Evolutionary conservation across 2,113 vertebrate genomes (phyloP), one percentile per base, ranked within the genome.

Genomic region (Daphoenositta chrysoptera): DNA sequence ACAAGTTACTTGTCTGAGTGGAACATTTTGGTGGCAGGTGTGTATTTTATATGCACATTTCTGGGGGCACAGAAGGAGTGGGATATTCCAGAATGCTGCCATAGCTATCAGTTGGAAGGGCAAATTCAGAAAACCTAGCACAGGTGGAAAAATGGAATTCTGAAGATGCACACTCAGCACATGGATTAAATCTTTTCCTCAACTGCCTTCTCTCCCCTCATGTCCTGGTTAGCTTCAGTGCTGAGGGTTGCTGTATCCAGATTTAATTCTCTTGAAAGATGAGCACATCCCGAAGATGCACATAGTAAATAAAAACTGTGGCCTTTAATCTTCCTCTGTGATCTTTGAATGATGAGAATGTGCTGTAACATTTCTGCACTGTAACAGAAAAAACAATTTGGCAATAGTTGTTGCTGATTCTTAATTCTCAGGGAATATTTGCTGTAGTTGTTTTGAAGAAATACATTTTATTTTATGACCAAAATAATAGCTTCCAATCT

Each of bases 391-490:
- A 90, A 73, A 6, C 45, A 69, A 16, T 78, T 64, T 87, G 83
- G 72, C 78, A 83, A 64, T 90, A 94, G 81, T 60, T 68, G 70
- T 92, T 91, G 79, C 82, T 63, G 78, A 82, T 84, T 88, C 77
- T 86, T 95, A 90, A 89, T 95, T 96, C 93, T 96, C 96, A 96
- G 96, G 96, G 95, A 92, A 80, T 68, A 45, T 82, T 95, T 83
- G 54, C 78, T 87, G 0, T 72, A 80, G 40, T 66, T 89, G 80
- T 93, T 91, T 80, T 78, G 72, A 94, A 86, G n/a, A 72, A 84
- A 73, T 45, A 40, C 28, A 45, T 79, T 28, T 70, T 84, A 91
- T 79, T 94, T 95, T 81, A 73, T 89, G 53, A 82, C 61, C 72
- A 71, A 66, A 89, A 63, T 66, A 57, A 35, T 88, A 40, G 28